Percentiles rank a stretch among this genome's conserved stretches.
Conservation (phyloP, 2,888 invertebrate genomes). For the Temnothorax unifasciatus region DNA sequence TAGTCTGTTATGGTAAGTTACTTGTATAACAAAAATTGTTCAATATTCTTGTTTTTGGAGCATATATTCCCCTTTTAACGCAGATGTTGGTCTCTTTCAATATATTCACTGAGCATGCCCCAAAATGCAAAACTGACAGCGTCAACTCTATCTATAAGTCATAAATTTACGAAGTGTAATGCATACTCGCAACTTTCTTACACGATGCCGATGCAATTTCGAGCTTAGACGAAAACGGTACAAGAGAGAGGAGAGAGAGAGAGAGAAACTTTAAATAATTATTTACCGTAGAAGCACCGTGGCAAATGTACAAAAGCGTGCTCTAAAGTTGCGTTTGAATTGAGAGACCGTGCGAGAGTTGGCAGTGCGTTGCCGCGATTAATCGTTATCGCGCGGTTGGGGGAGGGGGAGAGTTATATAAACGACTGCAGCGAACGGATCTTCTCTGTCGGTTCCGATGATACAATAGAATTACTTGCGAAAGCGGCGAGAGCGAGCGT, state of each 20-base stretch:
- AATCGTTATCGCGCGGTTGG: conserved; percentile 21
- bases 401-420: background rate
- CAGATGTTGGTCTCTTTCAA: background rate
- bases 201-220: conserved; percentile 1
- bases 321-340: conserved; percentile 18
- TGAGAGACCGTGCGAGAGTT: background rate
- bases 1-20: background rate
- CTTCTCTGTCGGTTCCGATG: conserved; percentile 34
- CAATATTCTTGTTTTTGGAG: background rate
- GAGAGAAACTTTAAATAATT: background rate
- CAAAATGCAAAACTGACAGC: conserved; percentile 22
- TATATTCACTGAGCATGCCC: background rate
- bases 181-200: conserved; percentile 8
- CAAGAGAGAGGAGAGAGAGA: too few species aligned
- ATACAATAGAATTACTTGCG: conserved; percentile 48
- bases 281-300: conserved; percentile 12
- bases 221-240: background rate
- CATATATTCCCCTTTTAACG: background rate
- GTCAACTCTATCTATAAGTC: conserved; percentile 13
- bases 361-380: background rate
- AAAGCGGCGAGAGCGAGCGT: conserved; percentile 25
- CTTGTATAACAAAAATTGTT: conserved; percentile 15
- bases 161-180: conserved; percentile 11
- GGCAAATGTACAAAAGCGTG: conserved; percentile 21
- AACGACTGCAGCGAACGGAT: conserved; percentile 5